phyloP scores from a whole-genome alignment of 2,797 vertebrate species.

The Anas bahamensis region DNA sequence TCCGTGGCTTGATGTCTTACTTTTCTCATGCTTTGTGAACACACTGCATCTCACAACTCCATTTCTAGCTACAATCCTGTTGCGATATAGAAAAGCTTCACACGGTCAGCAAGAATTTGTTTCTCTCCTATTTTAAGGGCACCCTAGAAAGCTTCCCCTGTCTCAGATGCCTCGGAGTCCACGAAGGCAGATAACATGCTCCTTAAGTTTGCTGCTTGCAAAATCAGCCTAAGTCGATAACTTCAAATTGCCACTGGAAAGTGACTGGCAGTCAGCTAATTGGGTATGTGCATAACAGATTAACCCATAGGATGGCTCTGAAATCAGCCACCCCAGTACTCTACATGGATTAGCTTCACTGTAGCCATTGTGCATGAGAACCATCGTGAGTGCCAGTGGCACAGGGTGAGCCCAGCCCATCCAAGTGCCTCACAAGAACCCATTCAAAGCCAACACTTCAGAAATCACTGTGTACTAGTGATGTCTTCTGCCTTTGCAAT shows the following conservation, averaged over 20 bases:
- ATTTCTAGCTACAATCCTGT: background rate
- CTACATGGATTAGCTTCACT: accelerated
- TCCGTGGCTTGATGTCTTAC: background rate
- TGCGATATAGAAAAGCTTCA: background rate
- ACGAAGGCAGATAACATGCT: background rate
- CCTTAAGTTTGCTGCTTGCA: background rate
- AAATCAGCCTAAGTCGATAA: background rate
- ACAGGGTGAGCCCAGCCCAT: background rate
- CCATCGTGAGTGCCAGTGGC: background rate
- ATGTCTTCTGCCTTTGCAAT: background rate
- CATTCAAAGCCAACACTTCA: background rate
- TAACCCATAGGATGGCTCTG: background rate
- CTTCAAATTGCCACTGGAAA: background rate
- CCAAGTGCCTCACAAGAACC: background rate
- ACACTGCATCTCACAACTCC: no score
- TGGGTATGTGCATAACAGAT: background rate
- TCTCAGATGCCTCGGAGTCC: background rate
- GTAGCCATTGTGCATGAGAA: background rate
- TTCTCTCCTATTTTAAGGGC: background rate
- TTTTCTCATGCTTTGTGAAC: background rate
- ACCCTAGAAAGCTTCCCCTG: background rate
- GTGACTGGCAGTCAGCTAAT: background rate
- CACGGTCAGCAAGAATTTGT: background rate
- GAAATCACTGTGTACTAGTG: background rate
- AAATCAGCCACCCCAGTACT: background rate